phyloP scores from a whole-genome alignment of 2,797 vertebrate genomes.

The Gallinago stenura region DNA sequence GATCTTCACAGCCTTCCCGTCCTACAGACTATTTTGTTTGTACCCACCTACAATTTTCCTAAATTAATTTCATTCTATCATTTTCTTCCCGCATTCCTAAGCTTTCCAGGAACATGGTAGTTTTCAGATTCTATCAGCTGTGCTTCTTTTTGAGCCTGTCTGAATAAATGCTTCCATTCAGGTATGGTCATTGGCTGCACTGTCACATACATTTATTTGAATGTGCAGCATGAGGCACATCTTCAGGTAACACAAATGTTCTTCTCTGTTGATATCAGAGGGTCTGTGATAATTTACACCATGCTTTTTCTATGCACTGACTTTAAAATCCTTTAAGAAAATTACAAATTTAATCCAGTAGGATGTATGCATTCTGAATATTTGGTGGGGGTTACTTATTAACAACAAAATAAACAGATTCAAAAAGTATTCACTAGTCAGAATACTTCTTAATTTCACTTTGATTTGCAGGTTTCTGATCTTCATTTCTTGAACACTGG shows the following conservation, averaged over 20 bases:
- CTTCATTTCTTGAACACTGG: not conserved
- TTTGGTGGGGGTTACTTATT: not conserved
- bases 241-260: not conserved
- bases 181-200: not conserved
- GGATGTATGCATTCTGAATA: not conserved
- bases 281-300: not conserved
- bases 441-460: not conserved
- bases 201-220: not conserved
- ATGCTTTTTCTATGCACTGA: not conserved
- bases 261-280: not conserved
- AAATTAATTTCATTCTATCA: not conserved
- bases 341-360: not conserved
- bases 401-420: not conserved
- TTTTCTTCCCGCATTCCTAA: not conserved
- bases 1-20: not conserved
- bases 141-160: not conserved
- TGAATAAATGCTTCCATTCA: not conserved
- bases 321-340: not conserved
- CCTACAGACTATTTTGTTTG: not conserved
- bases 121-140: not conserved
- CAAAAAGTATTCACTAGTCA: not conserved
- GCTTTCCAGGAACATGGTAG: not conserved
- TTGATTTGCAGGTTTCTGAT: constrained; percentile 18
- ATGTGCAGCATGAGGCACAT: not conserved
- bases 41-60: not conserved